Evolutionary conservation across 2,888 invertebrate species (phyloP), one percentile per base, ranked within the genome.

Genomic region (Autographa gamma): DNA sequence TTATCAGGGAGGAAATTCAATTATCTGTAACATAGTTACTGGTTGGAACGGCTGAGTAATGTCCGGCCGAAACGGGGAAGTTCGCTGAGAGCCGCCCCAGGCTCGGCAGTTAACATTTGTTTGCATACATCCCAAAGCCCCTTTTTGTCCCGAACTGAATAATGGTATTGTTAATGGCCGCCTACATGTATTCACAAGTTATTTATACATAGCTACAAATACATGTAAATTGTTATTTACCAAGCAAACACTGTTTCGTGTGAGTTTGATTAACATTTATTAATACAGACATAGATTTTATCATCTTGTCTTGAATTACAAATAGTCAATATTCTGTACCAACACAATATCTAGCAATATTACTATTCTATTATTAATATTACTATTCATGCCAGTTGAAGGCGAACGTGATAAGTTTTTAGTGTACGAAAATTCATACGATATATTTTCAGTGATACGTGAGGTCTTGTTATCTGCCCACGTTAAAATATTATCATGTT

Each of bases 101-200:
- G 81, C 76, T 74, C 77, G 84, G 83, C 83, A 83, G 86, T 88
- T 88, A 84, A 74, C 75, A 82, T 81, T 89, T 91, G 90, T 91
- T 91, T 91, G 90, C 88, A 89, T 91, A 88, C 86, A 85, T 77
- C 85, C 86, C 86, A 75, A 85, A 69, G 77, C 76, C 82, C 84
- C 75, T 76, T 80, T 77, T 73, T 70, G 74, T 69, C 66, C 73
- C 66, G 60, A 59, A 67, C 82, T 70, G 72, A 76, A 79, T 77
- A 81, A 83, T 73, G 59, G 63, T 66, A 71, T 83, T 80, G 71
- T 77, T 74, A 65, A 74, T 76, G 60, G 69, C 63, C 31, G 61
- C 68, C 66, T 64, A 77, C 34, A 63, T 48, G 38, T 65, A 67
- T 38, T 43, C 58, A 54, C 16, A 25, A 59, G 16, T 59, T 54